Conservation (phyloP, 2,888 invertebrate genomes). For the Ptychoptera contaminata region DNA sequence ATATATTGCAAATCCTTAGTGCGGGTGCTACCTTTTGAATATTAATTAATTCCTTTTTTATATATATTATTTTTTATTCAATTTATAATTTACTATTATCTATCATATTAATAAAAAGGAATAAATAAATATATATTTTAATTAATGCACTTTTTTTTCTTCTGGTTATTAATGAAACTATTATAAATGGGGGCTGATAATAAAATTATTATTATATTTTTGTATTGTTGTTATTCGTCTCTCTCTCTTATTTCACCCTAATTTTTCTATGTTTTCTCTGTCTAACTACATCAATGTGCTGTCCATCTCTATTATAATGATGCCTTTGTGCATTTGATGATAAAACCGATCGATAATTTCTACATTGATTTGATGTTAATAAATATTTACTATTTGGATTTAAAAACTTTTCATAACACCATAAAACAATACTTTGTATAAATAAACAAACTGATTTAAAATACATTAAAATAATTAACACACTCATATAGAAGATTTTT, state of each 20-base stretch:
- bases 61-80: no score
- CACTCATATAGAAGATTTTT: slow-evolving; percentile 23
- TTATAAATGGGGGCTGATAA: no score
- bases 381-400: slow-evolving; percentile 16
- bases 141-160: no score
- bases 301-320: slow-evolving; percentile 1
- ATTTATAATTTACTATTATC: no score
- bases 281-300: background rate
- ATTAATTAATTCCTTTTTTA: no score
- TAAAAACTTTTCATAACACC: slow-evolving; percentile 28
- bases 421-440: slow-evolving; percentile 27
- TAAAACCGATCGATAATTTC: slow-evolving; percentile 6
- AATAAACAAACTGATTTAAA: slow-evolving; percentile 30
- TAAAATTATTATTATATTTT: no score
- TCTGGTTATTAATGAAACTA: no score
- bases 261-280: slow-evolving; percentile 2
- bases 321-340: slow-evolving; percentile 3
- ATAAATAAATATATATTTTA: no score
- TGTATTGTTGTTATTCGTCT: slow-evolving; percentile 2
- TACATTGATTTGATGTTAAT: slow-evolving; percentile 3
- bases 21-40: no score
- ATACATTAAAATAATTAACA: slow-evolving; percentile 25
- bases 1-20: no score
- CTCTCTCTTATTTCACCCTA: slow-evolving; percentile 1
- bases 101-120: no score